phyloP scores from a whole-genome alignment of 2,113 vertebrate species.

The Bombycilla garrulus region DNA sequence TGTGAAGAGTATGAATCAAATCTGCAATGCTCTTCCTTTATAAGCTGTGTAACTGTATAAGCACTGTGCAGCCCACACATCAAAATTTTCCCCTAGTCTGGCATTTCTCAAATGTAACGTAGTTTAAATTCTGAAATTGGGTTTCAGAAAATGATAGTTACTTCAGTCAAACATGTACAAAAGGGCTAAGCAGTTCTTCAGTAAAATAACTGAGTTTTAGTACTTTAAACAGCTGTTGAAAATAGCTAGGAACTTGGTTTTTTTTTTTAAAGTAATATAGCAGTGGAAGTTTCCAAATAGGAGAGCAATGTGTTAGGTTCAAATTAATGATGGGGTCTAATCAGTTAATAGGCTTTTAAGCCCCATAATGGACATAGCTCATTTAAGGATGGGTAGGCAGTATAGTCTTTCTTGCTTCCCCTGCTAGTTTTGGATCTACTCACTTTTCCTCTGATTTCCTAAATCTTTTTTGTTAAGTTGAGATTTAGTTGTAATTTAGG shows the following conservation, averaged over 20 bases:
- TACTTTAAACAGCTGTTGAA: background rate
- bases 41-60: background rate
- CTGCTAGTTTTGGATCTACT: background rate
- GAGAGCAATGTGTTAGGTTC: background rate
- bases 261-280: background rate
- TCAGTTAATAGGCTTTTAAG: background rate
- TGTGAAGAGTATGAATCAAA: conserved; percentile 14
- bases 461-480: background rate
- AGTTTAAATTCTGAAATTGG: background rate
- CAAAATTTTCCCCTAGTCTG: conserved; percentile 14
- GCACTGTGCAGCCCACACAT: conserved; percentile 5
- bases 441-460: background rate
- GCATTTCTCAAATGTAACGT: conserved; percentile 15
- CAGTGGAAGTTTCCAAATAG: background rate
- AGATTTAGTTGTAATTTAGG: background rate
- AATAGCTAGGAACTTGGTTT: background rate
- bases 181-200: background rate
- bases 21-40: background rate
- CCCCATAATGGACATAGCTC: background rate
- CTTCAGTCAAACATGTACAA: background rate
- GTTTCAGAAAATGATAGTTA: background rate
- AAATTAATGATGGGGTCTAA: background rate
- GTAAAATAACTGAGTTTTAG: background rate
- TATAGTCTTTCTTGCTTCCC: background rate
- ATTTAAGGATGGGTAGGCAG: background rate